Base-by-base conservation (phyloP, 2,888 invertebrate species). In the Taenaris catops region DNA sequence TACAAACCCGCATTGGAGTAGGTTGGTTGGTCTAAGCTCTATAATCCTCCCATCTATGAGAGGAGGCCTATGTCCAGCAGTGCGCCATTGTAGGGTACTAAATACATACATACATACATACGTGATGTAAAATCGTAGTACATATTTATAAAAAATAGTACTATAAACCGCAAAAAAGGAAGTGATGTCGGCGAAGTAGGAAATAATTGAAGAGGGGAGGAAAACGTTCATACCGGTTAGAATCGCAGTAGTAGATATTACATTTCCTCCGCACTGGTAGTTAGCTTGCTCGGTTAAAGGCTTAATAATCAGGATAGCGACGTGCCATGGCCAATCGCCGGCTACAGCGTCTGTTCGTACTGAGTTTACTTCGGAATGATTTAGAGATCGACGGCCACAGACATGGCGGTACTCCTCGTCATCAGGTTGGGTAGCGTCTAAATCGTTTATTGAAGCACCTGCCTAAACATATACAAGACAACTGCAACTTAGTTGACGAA, bases 261-360 rank as follows among this genome's bases (percentile, higher is more conserved):
- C 70, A 36, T 60, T 81, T 0, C 84, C 84, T 1, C 84, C 84
- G 28, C 84, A 84, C 18, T 72, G 57, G 46, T 84, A 84, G 1
- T 34, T 53, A 0, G 51, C 42, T 0, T 38, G 29, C 6, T 53
- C 53, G 1, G 46, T 46, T 1, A 38, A 45, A 1, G 34, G 40
- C 10, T 63, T 43, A 16, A 38, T 63, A 10, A 74, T 44, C 8
- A 76, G 44, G 1, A 84, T 50, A 8, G 84, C 84, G 0, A 76
- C 79, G 44, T 84, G 84, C 84, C 84, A 84, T 0, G 84, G 84
- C 81, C 81, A 84, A 45, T 84, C 84, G 1, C 83, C 84, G 2
- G 72, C 58, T 10, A 53, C 52, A 0, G 81, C 21, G 9, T 73
- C 67, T 0, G 78, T 70, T 19, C 68, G 58, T 4, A 76, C 53